Percentiles rank a stretch among this genome's conserved stretches.
Evolutionary conservation across 2,797 vertebrate genomes (phyloP).

Genomic region (Oophaga sylvatica): DNA sequence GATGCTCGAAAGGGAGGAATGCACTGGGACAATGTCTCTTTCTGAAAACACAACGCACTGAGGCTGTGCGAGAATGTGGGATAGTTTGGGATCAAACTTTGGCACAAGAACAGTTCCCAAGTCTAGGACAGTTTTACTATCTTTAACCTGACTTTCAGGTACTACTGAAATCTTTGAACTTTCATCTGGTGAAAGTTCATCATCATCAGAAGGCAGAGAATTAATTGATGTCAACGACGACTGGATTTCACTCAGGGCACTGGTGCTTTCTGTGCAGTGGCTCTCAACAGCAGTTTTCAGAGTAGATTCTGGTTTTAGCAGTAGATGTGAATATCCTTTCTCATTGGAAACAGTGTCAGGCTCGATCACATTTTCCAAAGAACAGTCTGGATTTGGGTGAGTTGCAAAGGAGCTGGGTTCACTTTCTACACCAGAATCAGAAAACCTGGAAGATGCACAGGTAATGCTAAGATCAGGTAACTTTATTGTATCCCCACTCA

Average conservation of each 20-base stretch:
- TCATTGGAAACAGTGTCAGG: constrained; percentile 73
- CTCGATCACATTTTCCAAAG: constrained; percentile 71
- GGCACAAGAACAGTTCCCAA: constrained; percentile 70
- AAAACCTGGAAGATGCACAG: constrained; percentile 88
- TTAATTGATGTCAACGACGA: constrained; percentile 98
- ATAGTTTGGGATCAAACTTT: constrained; percentile 73
- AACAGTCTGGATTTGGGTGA: constrained; percentile 77
- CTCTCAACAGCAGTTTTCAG: constrained; percentile 74
- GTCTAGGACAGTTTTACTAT: constrained; percentile 72
- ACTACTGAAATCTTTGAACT: constrained; percentile 76
- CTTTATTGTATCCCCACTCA: constrained; percentile 79
- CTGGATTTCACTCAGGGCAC: constrained; percentile 90
- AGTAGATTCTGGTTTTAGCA: constrained; percentile 78
- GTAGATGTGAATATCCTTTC: constrained; percentile 72
- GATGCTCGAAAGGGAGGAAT: constrained; percentile 70
- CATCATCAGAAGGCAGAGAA: constrained; percentile 94
- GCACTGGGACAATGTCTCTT: constrained; percentile 66
- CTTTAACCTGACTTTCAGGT: constrained; percentile 73
- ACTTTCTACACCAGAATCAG: constrained; percentile 97
- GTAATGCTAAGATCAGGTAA: constrained; percentile 74
- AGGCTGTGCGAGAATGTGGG: constrained; percentile 81
- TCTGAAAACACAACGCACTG: constrained; percentile 81
- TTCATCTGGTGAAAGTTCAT: constrained; percentile 82
- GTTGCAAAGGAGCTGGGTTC: constrained; percentile 93
- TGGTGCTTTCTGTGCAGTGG: constrained; percentile 86